phyloP scores from a whole-genome alignment of 2,797 vertebrate species.

The Typhlichthys eigenmanni region DNA sequence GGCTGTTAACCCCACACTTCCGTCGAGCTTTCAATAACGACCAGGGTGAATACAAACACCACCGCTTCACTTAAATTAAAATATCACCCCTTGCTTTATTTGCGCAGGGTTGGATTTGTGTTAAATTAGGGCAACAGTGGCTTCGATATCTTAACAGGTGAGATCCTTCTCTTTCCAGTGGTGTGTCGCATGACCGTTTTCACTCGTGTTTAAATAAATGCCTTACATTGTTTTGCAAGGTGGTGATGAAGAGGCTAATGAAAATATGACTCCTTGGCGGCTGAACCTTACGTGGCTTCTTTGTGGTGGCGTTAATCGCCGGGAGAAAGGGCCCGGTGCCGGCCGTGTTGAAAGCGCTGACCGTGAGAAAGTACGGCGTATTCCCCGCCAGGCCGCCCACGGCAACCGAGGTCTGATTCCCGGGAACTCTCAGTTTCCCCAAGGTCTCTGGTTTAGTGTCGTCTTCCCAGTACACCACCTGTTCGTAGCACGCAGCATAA shows the following conservation, averaged over 20 bases:
- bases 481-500: conserved; percentile 27
- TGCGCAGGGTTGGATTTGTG: too few species aligned
- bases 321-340: conserved; percentile 88
- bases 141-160: too few species aligned
- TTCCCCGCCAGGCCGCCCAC: conserved; percentile 85
- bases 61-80: conserved; percentile 7
- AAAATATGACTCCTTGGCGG: conserved; percentile 1
- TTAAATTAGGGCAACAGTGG: too few species aligned
- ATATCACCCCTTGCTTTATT: not conserved
- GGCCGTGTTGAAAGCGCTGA: conserved; percentile 93
- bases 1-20: not conserved
- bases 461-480: conserved; percentile 93
- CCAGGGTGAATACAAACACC: conserved; percentile 19
- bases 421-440: conserved; percentile 85
- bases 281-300: conserved; percentile 87
- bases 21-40: conserved; percentile 23
- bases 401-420: conserved; percentile 86
- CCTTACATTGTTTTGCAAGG: too few species aligned
- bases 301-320: conserved; percentile 91
- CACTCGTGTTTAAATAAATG: too few species aligned
- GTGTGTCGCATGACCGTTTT: too few species aligned
- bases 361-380: conserved; percentile 85
- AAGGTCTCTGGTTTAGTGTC: conserved; percentile 89
- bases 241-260: not conserved
- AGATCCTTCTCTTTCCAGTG: too few species aligned